phyloP scores from a whole-genome alignment of 2,797 vertebrate species.

The Psittacula echo region DNA sequence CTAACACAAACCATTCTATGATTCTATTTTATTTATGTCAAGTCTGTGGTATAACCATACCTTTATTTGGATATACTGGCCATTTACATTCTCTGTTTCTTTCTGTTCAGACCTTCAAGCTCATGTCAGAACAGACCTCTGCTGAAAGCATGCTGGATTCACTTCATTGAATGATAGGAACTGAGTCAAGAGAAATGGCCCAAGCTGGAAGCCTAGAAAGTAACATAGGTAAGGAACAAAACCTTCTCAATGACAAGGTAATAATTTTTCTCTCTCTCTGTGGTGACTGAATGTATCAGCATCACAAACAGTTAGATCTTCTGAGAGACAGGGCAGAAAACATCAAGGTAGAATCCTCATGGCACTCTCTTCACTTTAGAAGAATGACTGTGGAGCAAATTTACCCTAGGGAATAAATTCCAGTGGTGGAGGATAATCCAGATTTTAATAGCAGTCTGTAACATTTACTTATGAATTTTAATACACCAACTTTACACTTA shows the following conservation, averaged over 20 bases:
- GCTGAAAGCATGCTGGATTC: background rate
- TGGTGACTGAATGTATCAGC: background rate
- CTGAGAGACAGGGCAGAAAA: background rate
- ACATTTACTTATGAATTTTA: background rate
- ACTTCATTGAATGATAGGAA: background rate
- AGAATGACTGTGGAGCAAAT: background rate
- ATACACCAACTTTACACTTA: background rate
- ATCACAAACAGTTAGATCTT: background rate
- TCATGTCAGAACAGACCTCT: background rate
- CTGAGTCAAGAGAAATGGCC: background rate
- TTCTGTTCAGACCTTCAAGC: background rate
- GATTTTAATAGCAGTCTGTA: background rate
- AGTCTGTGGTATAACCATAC: background rate
- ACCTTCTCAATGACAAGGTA: background rate
- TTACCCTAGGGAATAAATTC: background rate
- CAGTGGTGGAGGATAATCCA: background rate
- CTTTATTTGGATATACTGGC: background rate
- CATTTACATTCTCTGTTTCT: background rate
- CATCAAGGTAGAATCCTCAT: background rate
- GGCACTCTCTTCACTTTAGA: background rate
- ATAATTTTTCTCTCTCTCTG: background rate
- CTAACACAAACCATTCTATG: background rate
- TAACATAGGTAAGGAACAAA: background rate
- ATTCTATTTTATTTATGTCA: background rate
- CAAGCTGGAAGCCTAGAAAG: background rate